phyloP scores from a whole-genome alignment of 1,140 invertebrate species.

The Aplysia californica region DNA sequence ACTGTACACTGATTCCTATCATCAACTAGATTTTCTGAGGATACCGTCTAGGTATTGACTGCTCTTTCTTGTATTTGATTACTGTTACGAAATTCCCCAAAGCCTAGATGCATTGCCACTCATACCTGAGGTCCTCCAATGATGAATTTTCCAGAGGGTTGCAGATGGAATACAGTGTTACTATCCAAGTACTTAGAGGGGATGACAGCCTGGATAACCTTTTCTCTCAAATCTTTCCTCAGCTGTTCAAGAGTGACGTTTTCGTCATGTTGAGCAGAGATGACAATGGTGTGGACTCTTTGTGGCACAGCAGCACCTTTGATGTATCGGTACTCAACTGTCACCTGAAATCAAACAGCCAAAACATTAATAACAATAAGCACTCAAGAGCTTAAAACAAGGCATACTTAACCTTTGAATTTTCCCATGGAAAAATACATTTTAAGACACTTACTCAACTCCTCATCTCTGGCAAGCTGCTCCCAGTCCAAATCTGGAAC shows the following conservation, averaged over 20 bases:
- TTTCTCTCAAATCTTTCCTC: slow-evolving; percentile 85
- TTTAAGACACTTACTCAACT: too few species aligned
- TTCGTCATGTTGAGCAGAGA: slow-evolving; percentile 95
- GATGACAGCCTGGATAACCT: slow-evolving; percentile 93
- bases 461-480: too few species aligned
- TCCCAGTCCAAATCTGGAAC: too few species aligned
- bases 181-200: slow-evolving; percentile 90
- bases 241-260: slow-evolving; percentile 88
- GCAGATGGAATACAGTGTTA: slow-evolving; percentile 92
- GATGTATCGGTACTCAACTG: slow-evolving; percentile 66
- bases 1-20: too few species aligned
- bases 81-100: too few species aligned
- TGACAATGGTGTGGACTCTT: slow-evolving; percentile 95
- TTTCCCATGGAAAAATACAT: too few species aligned
- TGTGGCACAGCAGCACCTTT: slow-evolving; percentile 84
- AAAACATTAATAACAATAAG: slow-evolving; percentile 12
- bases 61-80: too few species aligned
- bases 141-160: slow-evolving; percentile 95
- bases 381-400: too few species aligned
- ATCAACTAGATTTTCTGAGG: too few species aligned
- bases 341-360: slow-evolving; percentile 67
- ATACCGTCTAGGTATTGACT: too few species aligned
- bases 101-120: too few species aligned
- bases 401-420: too few species aligned
- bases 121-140: slow-evolving; percentile 90